Evolutionary conservation across 2,113 vertebrate genomes (phyloP), one percentile per base, ranked within the genome.

Genomic region (Hippotragus niger): DNA sequence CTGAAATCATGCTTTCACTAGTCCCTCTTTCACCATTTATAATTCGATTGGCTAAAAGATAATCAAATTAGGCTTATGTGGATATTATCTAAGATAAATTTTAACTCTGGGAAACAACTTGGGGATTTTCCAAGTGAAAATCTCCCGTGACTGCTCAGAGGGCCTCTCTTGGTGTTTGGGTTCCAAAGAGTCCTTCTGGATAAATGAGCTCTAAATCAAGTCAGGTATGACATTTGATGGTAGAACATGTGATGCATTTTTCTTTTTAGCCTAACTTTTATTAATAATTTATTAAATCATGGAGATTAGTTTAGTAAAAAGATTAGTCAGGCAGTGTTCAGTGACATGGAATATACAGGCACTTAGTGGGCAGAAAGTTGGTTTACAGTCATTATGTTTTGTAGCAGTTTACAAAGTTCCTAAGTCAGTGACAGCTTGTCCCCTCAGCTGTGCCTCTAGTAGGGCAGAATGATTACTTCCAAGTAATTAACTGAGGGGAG

Each of bases 291-390:
- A 57, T 82, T 92, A 71, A 96, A 71, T 13, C 9, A 2, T 87
- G 58, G 62, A 74, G 25, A 95, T 93, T 90, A 92, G 92, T 92
- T 95, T 67, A 96, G 82, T 88, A 62, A 91, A 88, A 95, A 57
- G 33, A 27, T 89, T 95, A 95, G 64, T 43, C 47, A 90, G 87
- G 31, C 47, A 62, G 12, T 87, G 52, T 96, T 96, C n/a, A 80
- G n/a, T 84, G 50, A 53, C 52, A 45, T 91, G 58, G 84, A 84
- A 91, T 95, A 86, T 88, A 96, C 60, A 67, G 85, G 43, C 78
- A 71, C 11, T 76, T 81, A n/a, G 23, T 29, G 84, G 74, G 43
- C 60, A 82, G 50, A 80, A 62, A 88, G 67, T 84, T 6, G 5
- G 87, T 62, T 97, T 40, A 47, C 29, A 83, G 19, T 81, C 45